Conservation (phyloP, 2,113 vertebrate species). For the Shinisaurus crocodilurus region DNA sequence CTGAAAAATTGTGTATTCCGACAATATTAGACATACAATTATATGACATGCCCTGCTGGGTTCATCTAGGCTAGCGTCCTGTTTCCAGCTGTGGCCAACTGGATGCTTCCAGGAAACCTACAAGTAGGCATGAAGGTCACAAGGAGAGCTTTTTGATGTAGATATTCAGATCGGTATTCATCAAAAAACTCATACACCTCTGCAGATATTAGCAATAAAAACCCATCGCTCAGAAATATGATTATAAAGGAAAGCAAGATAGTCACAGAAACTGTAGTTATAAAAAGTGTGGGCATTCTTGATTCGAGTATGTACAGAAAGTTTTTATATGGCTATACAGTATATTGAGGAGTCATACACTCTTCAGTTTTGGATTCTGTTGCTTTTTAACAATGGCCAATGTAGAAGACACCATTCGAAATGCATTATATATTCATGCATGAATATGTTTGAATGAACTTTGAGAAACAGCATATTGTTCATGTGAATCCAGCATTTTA, state of each 20-base stretch:
- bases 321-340: background rate
- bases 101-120: background rate
- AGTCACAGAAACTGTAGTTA: background rate
- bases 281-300: background rate
- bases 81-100: background rate
- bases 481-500: background rate
- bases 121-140: background rate
- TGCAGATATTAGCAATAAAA: background rate
- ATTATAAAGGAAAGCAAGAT: background rate
- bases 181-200: background rate
- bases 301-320: background rate
- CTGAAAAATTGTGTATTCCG: background rate
- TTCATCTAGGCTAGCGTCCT: background rate
- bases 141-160: background rate
- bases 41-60: background rate
- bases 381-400: background rate
- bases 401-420: background rate
- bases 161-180: background rate
- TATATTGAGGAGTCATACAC: background rate
- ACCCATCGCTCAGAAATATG: background rate
- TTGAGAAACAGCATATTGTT: background rate
- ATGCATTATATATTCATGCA: background rate
- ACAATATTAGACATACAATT: background rate
- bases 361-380: background rate
- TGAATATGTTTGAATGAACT: background rate